Percentiles rank a stretch among this genome's conserved stretches.
Evolutionary conservation across 2,797 vertebrate genomes (phyloP).

Genomic region (Centropyge bicolor): DNA sequence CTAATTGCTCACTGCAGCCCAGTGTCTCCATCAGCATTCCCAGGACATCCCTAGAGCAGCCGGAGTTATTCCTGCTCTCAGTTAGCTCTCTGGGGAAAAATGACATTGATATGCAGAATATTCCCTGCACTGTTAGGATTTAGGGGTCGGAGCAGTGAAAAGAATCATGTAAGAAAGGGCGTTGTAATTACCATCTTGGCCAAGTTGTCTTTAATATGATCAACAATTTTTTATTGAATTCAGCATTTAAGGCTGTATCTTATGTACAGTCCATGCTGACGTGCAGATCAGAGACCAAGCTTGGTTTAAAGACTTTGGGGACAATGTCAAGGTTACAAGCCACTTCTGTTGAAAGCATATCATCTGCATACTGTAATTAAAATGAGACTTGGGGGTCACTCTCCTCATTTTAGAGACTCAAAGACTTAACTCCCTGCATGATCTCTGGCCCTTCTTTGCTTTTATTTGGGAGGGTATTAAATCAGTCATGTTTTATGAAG

Average conservation of each 20-base stretch:
- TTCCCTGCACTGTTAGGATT: conserved; percentile 30
- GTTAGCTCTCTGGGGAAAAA: conserved; percentile 28
- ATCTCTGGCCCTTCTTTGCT: conserved; percentile 57
- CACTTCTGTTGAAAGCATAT: conserved; percentile 41
- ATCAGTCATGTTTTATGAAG: conserved; percentile 69
- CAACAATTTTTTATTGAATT: conserved; percentile 52
- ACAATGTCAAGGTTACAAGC: conserved; percentile 67
- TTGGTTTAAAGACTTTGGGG: conserved; percentile 39
- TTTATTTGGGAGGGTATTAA: conserved; percentile 69
- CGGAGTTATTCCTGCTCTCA: conserved; percentile 50
- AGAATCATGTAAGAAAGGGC: conserved; percentile 7
- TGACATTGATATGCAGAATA: conserved; percentile 40
- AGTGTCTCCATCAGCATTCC: conserved; percentile 65
- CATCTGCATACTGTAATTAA: conserved; percentile 69
- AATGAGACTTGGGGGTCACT: conserved; percentile 49
- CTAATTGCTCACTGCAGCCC: conserved; percentile 71
- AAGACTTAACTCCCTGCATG: conserved; percentile 50
- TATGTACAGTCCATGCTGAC: conserved; percentile 31
- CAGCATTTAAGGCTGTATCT: conserved; percentile 22
- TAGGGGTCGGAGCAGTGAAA: conserved; percentile 18
- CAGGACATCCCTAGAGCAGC: conserved; percentile 46
- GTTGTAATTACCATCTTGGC: conserved; percentile 36
- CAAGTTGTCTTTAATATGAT: conserved; percentile 36
- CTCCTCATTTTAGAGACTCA: conserved; percentile 40
- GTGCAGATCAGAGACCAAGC: conserved; percentile 35